Percentiles rank a stretch among this genome's conserved stretches.
These are phyloP conservation scores for Puma concolor DNA, from an alignment of 2,113 vertebrate species.

Conservation along the genomic window DNA sequence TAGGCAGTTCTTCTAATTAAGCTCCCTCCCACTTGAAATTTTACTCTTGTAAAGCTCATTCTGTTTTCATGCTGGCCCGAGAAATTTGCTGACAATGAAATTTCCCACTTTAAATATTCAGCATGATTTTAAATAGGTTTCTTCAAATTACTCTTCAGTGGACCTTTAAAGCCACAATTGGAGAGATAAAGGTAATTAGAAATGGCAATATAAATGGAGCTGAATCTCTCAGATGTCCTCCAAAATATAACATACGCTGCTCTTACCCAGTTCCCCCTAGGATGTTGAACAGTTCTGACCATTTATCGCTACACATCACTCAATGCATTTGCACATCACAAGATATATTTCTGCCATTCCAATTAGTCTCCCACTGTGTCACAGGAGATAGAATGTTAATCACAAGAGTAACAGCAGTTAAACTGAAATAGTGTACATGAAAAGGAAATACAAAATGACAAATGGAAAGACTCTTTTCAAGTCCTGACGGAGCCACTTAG, in stretches of 20 bases:
- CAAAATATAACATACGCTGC: conserved; percentile 24
- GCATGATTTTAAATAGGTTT: conserved; percentile 69
- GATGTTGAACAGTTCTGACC: background rate
- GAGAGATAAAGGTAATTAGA: conserved; percentile 77
- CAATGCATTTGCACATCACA: conserved; percentile 72
- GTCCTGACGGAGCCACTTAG: background rate
- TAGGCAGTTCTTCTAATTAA: conserved; percentile 66
- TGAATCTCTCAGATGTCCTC: conserved; percentile 63
- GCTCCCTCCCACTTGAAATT: conserved; percentile 61
- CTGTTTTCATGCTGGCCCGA: conserved; percentile 47
- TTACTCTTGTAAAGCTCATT: conserved; percentile 60
- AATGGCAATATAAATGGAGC: conserved; percentile 56
- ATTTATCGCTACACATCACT: conserved; percentile 56
- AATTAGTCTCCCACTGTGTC: conserved; percentile 72
- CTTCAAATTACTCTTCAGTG: conserved; percentile 76
- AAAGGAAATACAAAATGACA: conserved; percentile 52
- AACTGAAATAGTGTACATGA: conserved; percentile 26
- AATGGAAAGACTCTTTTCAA: conserved; percentile 41
- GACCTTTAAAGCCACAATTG: conserved; percentile 66
- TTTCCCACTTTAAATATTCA: conserved; percentile 72
- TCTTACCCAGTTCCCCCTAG: conserved; percentile 30
- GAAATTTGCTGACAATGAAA: conserved; percentile 75
- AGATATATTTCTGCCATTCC: conserved; percentile 69
- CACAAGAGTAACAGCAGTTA: conserved; percentile 52
- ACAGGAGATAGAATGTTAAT: conserved; percentile 67